Evolutionary conservation across 2,888 invertebrate species (phyloP).

Genomic region (Mystacides longicornis): DNA sequence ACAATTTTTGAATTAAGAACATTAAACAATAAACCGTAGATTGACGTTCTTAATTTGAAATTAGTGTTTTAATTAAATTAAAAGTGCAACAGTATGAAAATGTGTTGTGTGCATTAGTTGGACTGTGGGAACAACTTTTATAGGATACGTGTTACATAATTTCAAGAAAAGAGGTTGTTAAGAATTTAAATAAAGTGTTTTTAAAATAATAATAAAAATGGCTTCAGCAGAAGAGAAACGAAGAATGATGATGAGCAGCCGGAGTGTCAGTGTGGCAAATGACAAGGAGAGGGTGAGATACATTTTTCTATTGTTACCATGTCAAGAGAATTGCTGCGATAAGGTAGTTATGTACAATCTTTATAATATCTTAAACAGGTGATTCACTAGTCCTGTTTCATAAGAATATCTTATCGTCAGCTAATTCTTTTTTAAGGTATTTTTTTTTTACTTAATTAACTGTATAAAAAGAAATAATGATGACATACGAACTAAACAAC

Average conservation of each 20-base stretch:
- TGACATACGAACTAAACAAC: too few species aligned
- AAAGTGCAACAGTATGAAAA: too few species aligned
- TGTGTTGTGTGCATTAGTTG: neutral
- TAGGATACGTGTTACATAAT: neutral
- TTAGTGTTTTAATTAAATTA: too few species aligned
- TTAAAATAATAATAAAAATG: constrained; percentile 14
- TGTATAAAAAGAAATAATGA: neutral
- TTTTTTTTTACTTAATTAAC: neutral
- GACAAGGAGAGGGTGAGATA: constrained; percentile 40
- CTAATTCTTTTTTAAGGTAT: too few species aligned
- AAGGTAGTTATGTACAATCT: constrained; percentile 38
- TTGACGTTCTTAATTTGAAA: too few species aligned
- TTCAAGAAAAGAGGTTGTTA: neutral
- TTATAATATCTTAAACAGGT: neutral
- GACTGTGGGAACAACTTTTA: too few species aligned
- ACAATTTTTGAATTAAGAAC: too few species aligned
- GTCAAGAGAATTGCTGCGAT: constrained; percentile 48
- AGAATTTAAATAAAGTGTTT: neutral
- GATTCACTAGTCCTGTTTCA: constrained; percentile 1
- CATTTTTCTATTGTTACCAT: constrained; percentile 51
- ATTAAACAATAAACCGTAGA: too few species aligned
- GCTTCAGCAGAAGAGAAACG: constrained; percentile 21
- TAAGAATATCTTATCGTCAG: neutral
- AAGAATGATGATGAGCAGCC: constrained; percentile 21
- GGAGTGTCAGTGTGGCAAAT: constrained; percentile 22